Evolutionary conservation across 2,113 vertebrate species (phyloP).

Genomic region (Pseudorasbora parva): DNA sequence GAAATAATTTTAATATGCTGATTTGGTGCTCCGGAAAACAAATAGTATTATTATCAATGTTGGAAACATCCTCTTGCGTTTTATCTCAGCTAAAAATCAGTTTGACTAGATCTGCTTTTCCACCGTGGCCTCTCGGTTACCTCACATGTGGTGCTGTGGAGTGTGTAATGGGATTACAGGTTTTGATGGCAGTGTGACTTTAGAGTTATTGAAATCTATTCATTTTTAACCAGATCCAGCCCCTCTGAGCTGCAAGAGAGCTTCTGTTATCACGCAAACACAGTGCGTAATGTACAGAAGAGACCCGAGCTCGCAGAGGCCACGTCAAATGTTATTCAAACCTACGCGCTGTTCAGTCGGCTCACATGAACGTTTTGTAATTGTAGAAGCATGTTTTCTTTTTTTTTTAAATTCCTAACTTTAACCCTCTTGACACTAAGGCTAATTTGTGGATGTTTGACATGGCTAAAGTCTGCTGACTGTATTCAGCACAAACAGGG

Average conservation of each 20-base stretch:
- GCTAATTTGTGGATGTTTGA: too few relatives aligned
- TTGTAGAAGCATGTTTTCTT: not conserved
- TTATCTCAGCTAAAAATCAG: not conserved
- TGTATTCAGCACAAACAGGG: too few relatives aligned
- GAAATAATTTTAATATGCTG: not conserved
- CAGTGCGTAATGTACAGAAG: slow-evolving; percentile 5
- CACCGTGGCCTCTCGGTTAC: not conserved
- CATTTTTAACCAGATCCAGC: slow-evolving; percentile 61
- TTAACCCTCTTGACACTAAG: too few relatives aligned
- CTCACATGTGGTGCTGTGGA: slow-evolving; percentile 19
- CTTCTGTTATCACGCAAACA: slow-evolving; percentile 31
- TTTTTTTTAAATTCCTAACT: too few relatives aligned
- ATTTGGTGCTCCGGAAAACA: not conserved
- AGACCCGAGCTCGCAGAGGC: not conserved
- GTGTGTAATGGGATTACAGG: slow-evolving; percentile 56
- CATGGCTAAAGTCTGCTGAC: too few relatives aligned
- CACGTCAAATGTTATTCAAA: slow-evolving; percentile 3
- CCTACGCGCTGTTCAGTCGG: slow-evolving; percentile 7
- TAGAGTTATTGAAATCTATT: slow-evolving; percentile 55
- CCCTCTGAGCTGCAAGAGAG: slow-evolving; percentile 24
- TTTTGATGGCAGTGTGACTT: slow-evolving; percentile 54
- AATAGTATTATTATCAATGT: not conserved
- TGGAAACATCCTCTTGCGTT: not conserved
- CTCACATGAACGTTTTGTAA: not conserved
- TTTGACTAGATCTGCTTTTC: slow-evolving; percentile 24